phyloP scores from a whole-genome alignment of 2,797 vertebrate genomes.

The Aselliscus stoliczkanus region DNA sequence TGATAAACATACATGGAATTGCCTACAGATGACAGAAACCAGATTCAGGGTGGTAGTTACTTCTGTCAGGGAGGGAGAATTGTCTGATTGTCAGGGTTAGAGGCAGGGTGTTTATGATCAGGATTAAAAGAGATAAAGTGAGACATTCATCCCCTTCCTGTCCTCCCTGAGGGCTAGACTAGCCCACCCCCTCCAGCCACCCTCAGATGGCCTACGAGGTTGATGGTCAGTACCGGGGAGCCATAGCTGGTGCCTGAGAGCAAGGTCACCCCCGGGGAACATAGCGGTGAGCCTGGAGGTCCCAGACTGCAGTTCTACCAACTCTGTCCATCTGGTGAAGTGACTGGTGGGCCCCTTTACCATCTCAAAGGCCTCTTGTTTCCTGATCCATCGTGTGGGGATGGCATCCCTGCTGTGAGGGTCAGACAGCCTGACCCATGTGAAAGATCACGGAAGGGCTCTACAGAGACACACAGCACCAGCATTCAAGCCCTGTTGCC shows the following conservation, averaged over 20 bases:
- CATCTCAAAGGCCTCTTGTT: neutral
- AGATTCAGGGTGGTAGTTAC: neutral
- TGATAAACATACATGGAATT: accelerated
- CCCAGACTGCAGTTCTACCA: neutral
- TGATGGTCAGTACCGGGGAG: neutral
- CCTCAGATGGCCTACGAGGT: neutral
- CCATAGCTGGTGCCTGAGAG: neutral
- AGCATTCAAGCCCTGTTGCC: accelerated
- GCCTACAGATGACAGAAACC: neutral
- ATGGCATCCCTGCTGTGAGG: neutral
- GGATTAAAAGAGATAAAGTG: neutral
- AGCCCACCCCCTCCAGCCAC: neutral
- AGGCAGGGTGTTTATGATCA: neutral
- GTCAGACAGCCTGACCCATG: neutral
- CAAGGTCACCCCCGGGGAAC: neutral
- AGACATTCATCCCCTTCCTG: neutral
- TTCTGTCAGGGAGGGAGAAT: neutral
- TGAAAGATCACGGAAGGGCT: neutral
- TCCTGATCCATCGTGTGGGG: neutral
- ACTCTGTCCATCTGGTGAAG: neutral
- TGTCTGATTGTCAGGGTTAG: neutral
- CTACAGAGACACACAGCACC: too few relatives aligned
- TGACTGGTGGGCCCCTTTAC: neutral
- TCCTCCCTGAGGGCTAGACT: neutral
- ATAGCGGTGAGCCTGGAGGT: neutral